Evolutionary conservation across 2,113 vertebrate genomes (phyloP).

Genomic region (Gracilinanus agilis): DNA sequence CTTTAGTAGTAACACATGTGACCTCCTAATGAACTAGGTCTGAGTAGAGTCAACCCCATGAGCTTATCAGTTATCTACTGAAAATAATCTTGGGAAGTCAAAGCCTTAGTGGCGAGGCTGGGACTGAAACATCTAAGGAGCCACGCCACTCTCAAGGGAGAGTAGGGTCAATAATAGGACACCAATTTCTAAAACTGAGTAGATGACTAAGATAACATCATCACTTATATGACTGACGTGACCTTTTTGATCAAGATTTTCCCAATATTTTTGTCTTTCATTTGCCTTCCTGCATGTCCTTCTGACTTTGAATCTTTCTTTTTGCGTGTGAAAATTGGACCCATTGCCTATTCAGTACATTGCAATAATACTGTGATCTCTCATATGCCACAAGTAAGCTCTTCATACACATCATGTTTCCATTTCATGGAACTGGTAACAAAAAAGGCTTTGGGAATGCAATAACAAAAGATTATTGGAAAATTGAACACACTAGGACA

Average conservation of each 20-base stretch:
- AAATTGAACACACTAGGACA: neutral
- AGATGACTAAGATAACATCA: neutral
- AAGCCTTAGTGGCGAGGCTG: neutral
- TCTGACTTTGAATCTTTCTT: neutral
- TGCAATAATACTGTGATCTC: too few species aligned
- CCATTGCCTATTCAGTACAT: too few species aligned
- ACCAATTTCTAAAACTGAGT: neutral
- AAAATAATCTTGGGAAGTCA: neutral
- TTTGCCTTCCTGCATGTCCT: neutral
- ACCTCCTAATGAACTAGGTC: neutral
- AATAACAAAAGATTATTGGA: neutral
- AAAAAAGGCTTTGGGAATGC: neutral
- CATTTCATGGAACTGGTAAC: neutral
- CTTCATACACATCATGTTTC: too few species aligned
- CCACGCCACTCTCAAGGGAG: neutral
- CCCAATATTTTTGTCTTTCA: neutral
- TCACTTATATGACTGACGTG: neutral
- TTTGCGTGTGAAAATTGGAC: too few species aligned
- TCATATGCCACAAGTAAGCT: too few species aligned
- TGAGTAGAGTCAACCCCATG: neutral
- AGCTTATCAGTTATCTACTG: neutral
- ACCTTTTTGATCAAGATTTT: neutral
- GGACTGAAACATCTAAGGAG: neutral
- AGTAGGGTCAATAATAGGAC: neutral
- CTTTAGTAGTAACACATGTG: neutral